Conservation (phyloP, 1,140 invertebrate species). For the Aphidius ervi region DNA sequence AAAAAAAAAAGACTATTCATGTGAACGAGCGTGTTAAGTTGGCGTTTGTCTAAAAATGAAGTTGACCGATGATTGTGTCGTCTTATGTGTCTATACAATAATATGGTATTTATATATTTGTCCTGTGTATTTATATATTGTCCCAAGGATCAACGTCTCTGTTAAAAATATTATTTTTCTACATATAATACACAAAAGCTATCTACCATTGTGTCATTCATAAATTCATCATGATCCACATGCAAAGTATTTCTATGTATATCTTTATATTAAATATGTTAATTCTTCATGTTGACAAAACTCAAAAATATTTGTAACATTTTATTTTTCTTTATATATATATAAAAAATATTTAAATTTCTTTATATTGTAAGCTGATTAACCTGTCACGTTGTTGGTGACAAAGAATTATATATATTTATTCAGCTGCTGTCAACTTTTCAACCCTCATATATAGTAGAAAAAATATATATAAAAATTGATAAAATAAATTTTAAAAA, state of each 20-base stretch:
- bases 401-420: not conserved
- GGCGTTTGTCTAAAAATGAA: conserved; percentile 29
- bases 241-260: not conserved
- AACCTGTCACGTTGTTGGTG: conserved; percentile 10
- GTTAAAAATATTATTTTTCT: conserved; percentile 2
- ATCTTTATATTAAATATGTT: too few relatives aligned
- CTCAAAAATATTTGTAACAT: not conserved
- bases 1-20: too few relatives aligned
- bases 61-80: conserved; percentile 7
- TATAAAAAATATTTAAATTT: too few relatives aligned
- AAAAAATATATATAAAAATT: too few relatives aligned
- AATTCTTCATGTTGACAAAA: not conserved
- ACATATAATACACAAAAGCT: not conserved
- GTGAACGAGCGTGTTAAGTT: conserved; percentile 6
- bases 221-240: conserved; percentile 12
- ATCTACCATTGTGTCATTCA: conserved; percentile 10
- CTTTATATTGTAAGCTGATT: conserved; percentile 9
- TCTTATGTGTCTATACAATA: not conserved
- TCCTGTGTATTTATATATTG: too few relatives aligned
- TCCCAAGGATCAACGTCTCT: conserved; percentile 11
- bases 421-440: not conserved
- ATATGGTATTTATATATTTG: too few relatives aligned
- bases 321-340: not conserved
- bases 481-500: too few relatives aligned
- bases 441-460: too few relatives aligned